These are phyloP conservation scores for Buceros bicornis DNA, from an alignment of 2,797 vertebrate species.

Conservation along the genomic window DNA sequence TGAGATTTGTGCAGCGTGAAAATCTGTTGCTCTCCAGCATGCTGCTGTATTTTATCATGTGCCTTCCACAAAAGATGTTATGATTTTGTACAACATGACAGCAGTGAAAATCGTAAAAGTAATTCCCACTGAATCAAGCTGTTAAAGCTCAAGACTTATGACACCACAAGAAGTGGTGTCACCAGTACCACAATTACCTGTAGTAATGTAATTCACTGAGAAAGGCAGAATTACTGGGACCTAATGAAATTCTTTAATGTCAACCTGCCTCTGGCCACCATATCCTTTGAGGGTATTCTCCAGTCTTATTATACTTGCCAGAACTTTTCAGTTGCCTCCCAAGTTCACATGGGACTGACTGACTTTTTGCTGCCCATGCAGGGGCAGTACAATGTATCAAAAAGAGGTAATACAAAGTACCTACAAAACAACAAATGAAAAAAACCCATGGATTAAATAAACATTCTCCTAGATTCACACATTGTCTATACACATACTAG, in stretches of 20 bases:
- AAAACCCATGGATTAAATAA: neutral
- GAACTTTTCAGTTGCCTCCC: neutral
- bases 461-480: neutral
- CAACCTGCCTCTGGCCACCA: neutral
- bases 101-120: neutral
- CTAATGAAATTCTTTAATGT: neutral
- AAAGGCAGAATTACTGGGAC: neutral
- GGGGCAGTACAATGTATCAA: neutral
- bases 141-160: neutral
- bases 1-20: neutral
- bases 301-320: neutral
- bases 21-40: neutral
- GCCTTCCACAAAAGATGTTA: neutral
- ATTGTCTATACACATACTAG: neutral
- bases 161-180: neutral
- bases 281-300: neutral
- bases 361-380: neutral
- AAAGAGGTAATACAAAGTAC: neutral
- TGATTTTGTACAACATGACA: neutral
- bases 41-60: neutral
- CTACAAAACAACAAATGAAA: neutral
- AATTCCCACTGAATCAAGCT: neutral
- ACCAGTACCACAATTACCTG: neutral
- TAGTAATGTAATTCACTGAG: neutral
- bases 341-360: fast-evolving